Evolutionary conservation across 2,797 vertebrate genomes (phyloP), one percentile per base, ranked within the genome.

Genomic region (Avahi laniger): DNA sequence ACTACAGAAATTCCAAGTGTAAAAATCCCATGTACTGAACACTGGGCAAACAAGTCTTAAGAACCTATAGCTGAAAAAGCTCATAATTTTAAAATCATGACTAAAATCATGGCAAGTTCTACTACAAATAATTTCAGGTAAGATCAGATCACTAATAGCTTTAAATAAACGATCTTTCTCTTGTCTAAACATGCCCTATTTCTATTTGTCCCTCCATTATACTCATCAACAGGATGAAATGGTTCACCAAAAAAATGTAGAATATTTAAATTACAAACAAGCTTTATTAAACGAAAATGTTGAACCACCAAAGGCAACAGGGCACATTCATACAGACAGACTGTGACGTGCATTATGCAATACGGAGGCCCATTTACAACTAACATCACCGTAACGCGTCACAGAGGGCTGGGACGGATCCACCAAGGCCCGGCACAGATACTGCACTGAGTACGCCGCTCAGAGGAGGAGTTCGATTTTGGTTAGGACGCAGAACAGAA

Each of bases 101-200:
- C 11, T 52, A 43, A 92, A 85, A 65, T 50, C 35, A n/a, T 4
- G 30, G 33, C 12, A 33, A 57, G 24, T 93, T 83, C 59, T n/a
- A 48, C 70, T 72, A 52, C 14, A 72, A 73, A 46, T 65, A 80
- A 79, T 73, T 67, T 46, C 26, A 73, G 48, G 28, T 69, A 72
- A 93, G 26, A 70, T 5, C 33, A 41, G 59, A 59, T n/a, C 90
- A 94, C 35, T 54, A 48, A 43, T 2, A 1, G 18, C 30, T 76
- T 88, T 80, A 78, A 91, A 69, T 46, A 89, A 91, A 67, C 18
- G 6, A 28, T 63, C 73, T 70, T 94, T 61, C 61, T 67, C 38
- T 22, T 22, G 65, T 59, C 54, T 26, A 63, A 75, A 17, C 15
- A 48, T 35, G 5, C 54, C 38, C 20, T 41, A 14, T 65, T 24